These are phyloP conservation scores for Pseudoatta argentina DNA, from an alignment of 1,140 invertebrate genomes.

Conservation along the genomic window DNA sequence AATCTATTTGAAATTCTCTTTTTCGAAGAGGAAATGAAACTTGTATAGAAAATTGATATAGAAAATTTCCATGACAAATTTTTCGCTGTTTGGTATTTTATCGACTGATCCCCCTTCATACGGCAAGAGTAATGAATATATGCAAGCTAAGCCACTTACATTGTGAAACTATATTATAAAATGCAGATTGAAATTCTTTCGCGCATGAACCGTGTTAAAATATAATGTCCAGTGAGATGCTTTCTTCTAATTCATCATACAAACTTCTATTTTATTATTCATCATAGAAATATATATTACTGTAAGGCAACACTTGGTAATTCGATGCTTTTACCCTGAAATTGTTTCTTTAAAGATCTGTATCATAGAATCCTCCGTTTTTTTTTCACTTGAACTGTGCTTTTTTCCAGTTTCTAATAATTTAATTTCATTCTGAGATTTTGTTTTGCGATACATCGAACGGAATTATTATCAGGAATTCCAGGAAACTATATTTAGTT, in stretches of 20 bases:
- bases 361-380: background rate
- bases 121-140: constrained; percentile 69
- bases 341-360: background rate
- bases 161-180: constrained; percentile 56
- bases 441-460: background rate
- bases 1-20: background rate
- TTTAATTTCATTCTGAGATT: background rate
- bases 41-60: no score
- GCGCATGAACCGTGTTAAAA: constrained; percentile 31
- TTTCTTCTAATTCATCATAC: constrained; percentile 38
- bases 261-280: background rate
- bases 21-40: background rate
- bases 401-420: background rate
- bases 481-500: background rate
- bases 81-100: constrained; percentile 38
- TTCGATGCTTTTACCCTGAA: background rate
- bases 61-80: constrained; percentile 26
- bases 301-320: constrained; percentile 4
- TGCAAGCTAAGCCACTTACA: constrained; percentile 44
- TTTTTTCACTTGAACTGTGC: background rate
- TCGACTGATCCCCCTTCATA: constrained; percentile 49
- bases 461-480: background rate
- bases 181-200: constrained; percentile 26
- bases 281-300: constrained; percentile 16
- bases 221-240: constrained; percentile 25